These are phyloP conservation scores for Ceratina calcarata DNA, from an alignment of 1,140 invertebrate species.

Conservation along the genomic window DNA sequence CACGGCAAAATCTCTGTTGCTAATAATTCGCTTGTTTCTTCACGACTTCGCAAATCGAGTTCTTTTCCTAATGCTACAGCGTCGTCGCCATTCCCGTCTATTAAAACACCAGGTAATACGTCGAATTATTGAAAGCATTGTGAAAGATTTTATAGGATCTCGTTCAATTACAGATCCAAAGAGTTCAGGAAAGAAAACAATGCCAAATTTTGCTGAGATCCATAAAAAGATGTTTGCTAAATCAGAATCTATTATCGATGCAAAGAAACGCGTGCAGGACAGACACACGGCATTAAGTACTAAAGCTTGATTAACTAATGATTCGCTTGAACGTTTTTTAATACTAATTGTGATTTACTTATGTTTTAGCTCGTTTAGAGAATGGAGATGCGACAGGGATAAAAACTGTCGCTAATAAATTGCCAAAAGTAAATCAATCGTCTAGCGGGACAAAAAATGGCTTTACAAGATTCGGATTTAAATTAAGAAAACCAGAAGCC, in stretches of 20 bases:
- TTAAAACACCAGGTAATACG: conserved; percentile 17
- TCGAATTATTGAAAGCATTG: neutral
- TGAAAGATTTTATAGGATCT: neutral
- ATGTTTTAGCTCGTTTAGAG: neutral
- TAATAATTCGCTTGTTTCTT: too few species aligned
- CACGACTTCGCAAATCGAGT: neutral
- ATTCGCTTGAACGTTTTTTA: neutral
- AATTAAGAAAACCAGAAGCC: conserved; percentile 67
- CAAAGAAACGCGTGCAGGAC: conserved; percentile 80
- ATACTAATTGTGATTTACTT: neutral
- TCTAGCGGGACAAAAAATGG: conserved; percentile 35
- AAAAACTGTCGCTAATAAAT: neutral
- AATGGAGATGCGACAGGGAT: neutral
- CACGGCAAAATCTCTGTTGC: neutral
- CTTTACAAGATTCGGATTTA: conserved; percentile 80
- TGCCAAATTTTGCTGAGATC: conserved; percentile 84
- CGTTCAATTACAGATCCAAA: conserved; percentile 52
- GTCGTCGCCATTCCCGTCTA: conserved; percentile 36
- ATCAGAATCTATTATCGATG: conserved; percentile 84
- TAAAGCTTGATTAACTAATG: neutral
- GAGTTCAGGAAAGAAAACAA: conserved; percentile 74
- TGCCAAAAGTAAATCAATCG: conserved; percentile 1
- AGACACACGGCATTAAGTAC: conserved; percentile 67
- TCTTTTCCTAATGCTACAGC: neutral
- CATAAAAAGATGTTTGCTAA: conserved; percentile 83